These are phyloP conservation scores for Stictonetta naevosa DNA, from an alignment of 2,113 vertebrate species.

Conservation along the genomic window DNA sequence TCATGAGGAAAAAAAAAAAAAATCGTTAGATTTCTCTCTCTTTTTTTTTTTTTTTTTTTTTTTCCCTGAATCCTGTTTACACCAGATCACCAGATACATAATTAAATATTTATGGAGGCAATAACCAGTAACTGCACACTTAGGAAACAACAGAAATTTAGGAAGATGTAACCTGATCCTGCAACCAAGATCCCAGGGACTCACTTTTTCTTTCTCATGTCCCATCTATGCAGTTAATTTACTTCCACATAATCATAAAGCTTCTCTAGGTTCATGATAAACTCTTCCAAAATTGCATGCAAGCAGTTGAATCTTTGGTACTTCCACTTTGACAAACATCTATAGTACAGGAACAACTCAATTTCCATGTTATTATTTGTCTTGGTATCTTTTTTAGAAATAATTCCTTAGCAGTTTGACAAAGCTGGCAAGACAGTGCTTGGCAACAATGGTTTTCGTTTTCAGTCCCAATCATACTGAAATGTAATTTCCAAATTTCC, in stretches of 20 bases:
- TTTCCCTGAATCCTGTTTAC: background rate
- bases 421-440: background rate
- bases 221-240: background rate
- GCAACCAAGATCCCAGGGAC: background rate
- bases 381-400: background rate
- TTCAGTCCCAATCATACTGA: background rate
- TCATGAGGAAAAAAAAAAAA: background rate
- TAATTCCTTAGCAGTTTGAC: background rate
- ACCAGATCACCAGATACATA: background rate
- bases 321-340: background rate
- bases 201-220: background rate
- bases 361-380: background rate
- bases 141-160: background rate
- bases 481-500: background rate
- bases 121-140: background rate
- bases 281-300: background rate
- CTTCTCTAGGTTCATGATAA: background rate
- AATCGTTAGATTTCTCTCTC: background rate
- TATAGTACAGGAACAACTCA: background rate
- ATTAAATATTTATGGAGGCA: background rate
- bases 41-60: accelerated
- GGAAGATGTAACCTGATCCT: background rate
- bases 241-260: background rate
- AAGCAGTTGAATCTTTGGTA: background rate
- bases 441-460: background rate